Percentiles rank a stretch among this genome's conserved stretches.
phyloP scores from a whole-genome alignment of 2,888 invertebrate genomes.

The Lasiommata megera region DNA sequence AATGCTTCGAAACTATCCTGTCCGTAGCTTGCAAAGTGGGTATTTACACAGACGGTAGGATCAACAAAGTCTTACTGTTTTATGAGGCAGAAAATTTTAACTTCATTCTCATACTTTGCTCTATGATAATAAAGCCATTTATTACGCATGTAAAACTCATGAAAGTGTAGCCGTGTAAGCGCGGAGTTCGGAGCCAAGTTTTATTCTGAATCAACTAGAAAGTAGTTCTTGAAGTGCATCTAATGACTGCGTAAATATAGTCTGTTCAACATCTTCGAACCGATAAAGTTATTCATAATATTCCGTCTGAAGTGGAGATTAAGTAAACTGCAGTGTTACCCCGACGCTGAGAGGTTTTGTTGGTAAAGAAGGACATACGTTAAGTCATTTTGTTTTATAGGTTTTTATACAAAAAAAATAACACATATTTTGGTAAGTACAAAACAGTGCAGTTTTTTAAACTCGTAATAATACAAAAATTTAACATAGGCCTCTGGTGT shows the following conservation, averaged over 20 bases:
- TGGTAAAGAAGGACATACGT: background rate
- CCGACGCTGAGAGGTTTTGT: background rate
- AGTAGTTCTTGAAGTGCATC: constrained; percentile 23
- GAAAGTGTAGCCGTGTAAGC: constrained; percentile 40
- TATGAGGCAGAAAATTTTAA: constrained; percentile 60
- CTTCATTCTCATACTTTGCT: constrained; percentile 51
- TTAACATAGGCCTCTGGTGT: too few relatives aligned
- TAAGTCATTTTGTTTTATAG: background rate
- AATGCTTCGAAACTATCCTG: constrained; percentile 18
- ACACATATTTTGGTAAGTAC: background rate
- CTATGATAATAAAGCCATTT: constrained; percentile 62
- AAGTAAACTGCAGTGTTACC: constrained; percentile 5
- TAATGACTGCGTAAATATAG: constrained; percentile 23
- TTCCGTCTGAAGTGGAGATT: constrained; percentile 12
- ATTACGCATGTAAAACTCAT: constrained; percentile 57
- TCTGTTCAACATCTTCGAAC: constrained; percentile 14
- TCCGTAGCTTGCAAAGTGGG: constrained; percentile 31
- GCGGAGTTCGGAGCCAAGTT: constrained; percentile 34
- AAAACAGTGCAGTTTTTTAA: too few relatives aligned
- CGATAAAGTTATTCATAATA: constrained; percentile 23
- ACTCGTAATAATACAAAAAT: too few relatives aligned
- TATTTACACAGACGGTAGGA: constrained; percentile 46
- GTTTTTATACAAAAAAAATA: background rate
- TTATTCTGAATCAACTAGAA: constrained; percentile 45
- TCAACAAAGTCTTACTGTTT: constrained; percentile 55